Evolutionary conservation across 2,113 vertebrate species (phyloP), one percentile per base, ranked within the genome.

Genomic region (Callopanchax toddi): DNA sequence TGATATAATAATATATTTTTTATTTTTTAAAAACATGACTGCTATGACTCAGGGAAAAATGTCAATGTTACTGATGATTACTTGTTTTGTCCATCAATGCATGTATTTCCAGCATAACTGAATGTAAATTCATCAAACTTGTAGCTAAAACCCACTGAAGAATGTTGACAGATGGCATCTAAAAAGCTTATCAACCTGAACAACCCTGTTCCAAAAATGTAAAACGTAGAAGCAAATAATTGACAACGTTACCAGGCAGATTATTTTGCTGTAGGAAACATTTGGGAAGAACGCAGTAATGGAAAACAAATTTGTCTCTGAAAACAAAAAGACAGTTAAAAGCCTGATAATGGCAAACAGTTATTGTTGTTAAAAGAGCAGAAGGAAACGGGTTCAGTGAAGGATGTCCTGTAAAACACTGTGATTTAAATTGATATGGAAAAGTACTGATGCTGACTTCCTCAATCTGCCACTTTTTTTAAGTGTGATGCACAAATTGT

Each of bases 371-470:
- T 44, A 67, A 43, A 56, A 74, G 59, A 74, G 60, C 34, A 56
- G 66, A 66, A 60, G 82, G 79, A 81, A 82, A 78, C n/a, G 68
- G 70, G 80, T 51, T 67, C 81, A 57, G 45, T 60, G 48, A 66
- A 86, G 90, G 78, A 91, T 82, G 65, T 92, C 88, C 86, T 86
- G 82, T 65, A 48, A 53, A 67, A 69, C 56, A 71, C 20, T 63
- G 46, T 21, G 18, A 67, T 79, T 74, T 60, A 51, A n/a, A 42
- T 7, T 54, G 25, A 63, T 39, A 52, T 80, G 70, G 78, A 74
- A 82, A 82, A 80, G 56, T 76, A 81, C 74, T 36, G 23, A 54
- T 39, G 4, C 42, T 34, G 25, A 56, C 20, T 48, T 70, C n/a
- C 13, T 49, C 11, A 20, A 25, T 55, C 29, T 59, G 39, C 1